Evolutionary conservation across 2,797 vertebrate species (phyloP), one percentile per base, ranked within the genome.

Genomic region (Sebastolobus altivelis): DNA sequence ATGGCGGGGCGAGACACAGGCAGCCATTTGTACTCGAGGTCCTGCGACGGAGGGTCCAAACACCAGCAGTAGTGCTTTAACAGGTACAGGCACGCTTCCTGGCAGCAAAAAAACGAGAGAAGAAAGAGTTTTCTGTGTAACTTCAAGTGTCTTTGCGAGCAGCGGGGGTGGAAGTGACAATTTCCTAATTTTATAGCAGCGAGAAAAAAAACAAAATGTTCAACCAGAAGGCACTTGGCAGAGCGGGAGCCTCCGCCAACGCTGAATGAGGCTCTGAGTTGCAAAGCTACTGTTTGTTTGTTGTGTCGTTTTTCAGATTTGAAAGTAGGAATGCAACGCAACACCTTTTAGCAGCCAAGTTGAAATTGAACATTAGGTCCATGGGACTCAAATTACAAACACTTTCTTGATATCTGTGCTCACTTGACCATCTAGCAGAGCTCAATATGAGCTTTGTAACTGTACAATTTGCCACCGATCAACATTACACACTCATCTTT

Each of bases 21-120:
- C 79, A 94, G 93, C 92, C 90, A 94, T 87, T 94, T 94, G 80
- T 93, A 93, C 60, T 91, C 75, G 0, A 93, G 85, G 73, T 93
- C 87, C 81, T 93, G 88, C 1, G 79, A 79, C 5, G 86, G 55
- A 56, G 93, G 93, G 40, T 93, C 90, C 87, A 93, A 63, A 79
- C 69, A 33, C 91, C 92, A 94, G 83, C 87, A 49, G 38, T 91
- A 94, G 87, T 89, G 86, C 63, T 89, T 79, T 54, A 93, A 65
- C 80, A 95, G 82, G 84, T 91, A 93, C 62, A 49, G 35, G 75
- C 89, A 93, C 0, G 78, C 91, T 29, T 91, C 89, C 91, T 95
- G 81, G 18, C 14, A 73, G 58, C 49, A 52, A n/a, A 16, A n/a
- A 70, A 55, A 86, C 18, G 75, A 10, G 76, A 80, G 13, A 63